Conservation (phyloP, 2,888 invertebrate species). For the Amblyteles armatorius region DNA sequence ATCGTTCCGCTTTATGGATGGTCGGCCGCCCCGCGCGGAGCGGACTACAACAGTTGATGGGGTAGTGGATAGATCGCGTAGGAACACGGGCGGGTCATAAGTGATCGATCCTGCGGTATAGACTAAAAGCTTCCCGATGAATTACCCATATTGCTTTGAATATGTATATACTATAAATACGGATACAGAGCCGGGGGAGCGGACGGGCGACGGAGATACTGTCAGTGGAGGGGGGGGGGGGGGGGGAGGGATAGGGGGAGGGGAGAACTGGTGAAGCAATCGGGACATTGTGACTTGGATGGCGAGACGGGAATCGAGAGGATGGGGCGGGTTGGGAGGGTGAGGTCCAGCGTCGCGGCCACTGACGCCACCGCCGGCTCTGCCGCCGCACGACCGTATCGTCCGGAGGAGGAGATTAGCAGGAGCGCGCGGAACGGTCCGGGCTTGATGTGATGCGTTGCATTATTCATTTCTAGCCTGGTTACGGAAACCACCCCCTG, state of each 20-base stretch:
- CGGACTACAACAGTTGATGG: background rate
- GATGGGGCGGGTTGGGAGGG: background rate
- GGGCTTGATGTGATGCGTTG: slow-evolving; percentile 80
- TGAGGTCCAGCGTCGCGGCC: slow-evolving; percentile 48
- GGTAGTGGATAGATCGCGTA: background rate
- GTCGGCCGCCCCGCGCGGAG: background rate
- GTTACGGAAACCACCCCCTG: slow-evolving; percentile 76
- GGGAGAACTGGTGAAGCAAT: slow-evolving; percentile 43
- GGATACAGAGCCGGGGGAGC: background rate
- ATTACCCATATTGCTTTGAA: slow-evolving; percentile 41
- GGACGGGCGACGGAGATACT: no score
- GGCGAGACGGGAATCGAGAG: slow-evolving; percentile 46
- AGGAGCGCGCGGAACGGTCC: slow-evolving; percentile 75
- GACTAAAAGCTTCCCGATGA: slow-evolving; percentile 21
- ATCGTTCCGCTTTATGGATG: slow-evolving; percentile 7
- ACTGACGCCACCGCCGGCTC: slow-evolving; percentile 42
- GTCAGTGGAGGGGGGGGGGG: no score
- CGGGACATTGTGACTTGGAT: slow-evolving; percentile 56
- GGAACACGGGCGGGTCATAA: slow-evolving; percentile 1
- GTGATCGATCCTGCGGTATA: slow-evolving; percentile 33
- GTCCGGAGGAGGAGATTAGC: slow-evolving; percentile 79
- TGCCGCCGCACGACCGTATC: slow-evolving; percentile 67
- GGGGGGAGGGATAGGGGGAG: background rate
- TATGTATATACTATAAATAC: slow-evolving; percentile 41
- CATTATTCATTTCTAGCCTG: slow-evolving; percentile 81